Conservation (phyloP, 2,888 invertebrate species). For the Drosophila neotestacea region DNA sequence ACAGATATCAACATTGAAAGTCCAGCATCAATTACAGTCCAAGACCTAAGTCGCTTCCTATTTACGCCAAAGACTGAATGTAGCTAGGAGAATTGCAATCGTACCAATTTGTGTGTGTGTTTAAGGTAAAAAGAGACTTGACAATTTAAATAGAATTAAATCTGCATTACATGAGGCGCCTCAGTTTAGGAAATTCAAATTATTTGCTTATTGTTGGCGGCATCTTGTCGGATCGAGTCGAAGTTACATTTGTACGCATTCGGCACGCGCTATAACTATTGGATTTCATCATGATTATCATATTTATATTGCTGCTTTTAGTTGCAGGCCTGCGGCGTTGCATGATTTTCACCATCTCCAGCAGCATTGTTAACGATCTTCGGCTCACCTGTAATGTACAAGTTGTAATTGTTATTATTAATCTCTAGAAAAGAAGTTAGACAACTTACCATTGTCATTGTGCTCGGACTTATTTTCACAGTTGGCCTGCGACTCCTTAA, state of each 20-base stretch:
- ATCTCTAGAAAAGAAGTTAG: not conserved
- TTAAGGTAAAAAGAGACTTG: conserved; percentile 36
- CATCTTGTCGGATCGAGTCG: conserved; percentile 52
- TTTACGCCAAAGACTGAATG: conserved; percentile 48
- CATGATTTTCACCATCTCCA: conserved; percentile 72
- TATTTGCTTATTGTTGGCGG: conserved; percentile 52
- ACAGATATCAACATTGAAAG: conserved; percentile 55
- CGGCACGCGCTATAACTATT: conserved; percentile 56
- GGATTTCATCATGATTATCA: conserved; percentile 45
- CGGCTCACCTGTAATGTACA: conserved; percentile 78
- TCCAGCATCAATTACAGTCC: conserved; percentile 60
- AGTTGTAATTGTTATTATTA: not conserved
- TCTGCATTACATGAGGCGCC: conserved; percentile 28
- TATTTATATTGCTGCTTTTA: conserved; percentile 47
- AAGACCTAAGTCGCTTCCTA: conserved; percentile 30
- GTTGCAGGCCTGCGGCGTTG: conserved; percentile 84
- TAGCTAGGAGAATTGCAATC: conserved; percentile 46
- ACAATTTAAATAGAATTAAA: conserved; percentile 43
- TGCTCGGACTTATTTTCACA: conserved; percentile 69
- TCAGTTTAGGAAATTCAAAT: conserved; percentile 41
- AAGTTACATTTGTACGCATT: conserved; percentile 61
- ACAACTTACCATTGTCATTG: conserved; percentile 74
- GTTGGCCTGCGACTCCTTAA: conserved; percentile 54
- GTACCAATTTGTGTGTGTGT: conserved; percentile 28
- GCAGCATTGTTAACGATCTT: conserved; percentile 81